Percentiles rank a stretch among this genome's conserved stretches.
Conservation (phyloP, 2,888 invertebrate species). For the Crocallis elinguaria region DNA sequence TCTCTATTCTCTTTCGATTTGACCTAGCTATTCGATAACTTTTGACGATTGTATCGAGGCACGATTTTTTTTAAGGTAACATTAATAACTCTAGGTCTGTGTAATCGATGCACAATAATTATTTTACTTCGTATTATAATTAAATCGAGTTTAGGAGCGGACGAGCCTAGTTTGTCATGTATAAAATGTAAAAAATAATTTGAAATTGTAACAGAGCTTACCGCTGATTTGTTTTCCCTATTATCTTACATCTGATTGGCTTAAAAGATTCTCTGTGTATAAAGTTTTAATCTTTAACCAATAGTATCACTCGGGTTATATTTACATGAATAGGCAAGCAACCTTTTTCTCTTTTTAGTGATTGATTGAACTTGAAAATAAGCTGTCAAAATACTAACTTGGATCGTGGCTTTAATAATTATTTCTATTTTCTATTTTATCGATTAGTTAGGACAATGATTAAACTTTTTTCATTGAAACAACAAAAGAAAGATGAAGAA, state of each 20-base stretch:
- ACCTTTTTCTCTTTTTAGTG: background rate
- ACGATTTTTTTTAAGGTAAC: too few relatives aligned
- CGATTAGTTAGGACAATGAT: conserved; percentile 90
- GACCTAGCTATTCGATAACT: too few relatives aligned
- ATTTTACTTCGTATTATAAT: too few relatives aligned
- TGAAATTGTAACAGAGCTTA: too few relatives aligned
- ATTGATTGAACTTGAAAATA: conserved; percentile 47
- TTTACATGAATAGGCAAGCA: background rate
- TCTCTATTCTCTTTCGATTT: too few relatives aligned
- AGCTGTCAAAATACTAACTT: conserved; percentile 72
- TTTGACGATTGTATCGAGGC: too few relatives aligned
- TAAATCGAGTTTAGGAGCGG: too few relatives aligned
- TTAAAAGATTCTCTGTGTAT: background rate
- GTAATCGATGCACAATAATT: too few relatives aligned
- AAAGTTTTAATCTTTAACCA: background rate
- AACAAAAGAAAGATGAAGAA: conserved; percentile 99
- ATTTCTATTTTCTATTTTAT: conserved; percentile 72
- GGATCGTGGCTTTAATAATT: conserved; percentile 69
- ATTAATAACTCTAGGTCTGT: too few relatives aligned
- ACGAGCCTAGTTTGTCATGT: too few relatives aligned
- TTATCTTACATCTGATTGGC: background rate
- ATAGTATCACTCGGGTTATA: background rate
- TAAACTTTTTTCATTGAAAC: conserved; percentile 98
- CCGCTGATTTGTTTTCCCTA: background rate
- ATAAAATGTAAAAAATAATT: too few relatives aligned